Evolutionary conservation across 2,113 vertebrate genomes (phyloP).

Genomic region (Seriola aureovittata): DNA sequence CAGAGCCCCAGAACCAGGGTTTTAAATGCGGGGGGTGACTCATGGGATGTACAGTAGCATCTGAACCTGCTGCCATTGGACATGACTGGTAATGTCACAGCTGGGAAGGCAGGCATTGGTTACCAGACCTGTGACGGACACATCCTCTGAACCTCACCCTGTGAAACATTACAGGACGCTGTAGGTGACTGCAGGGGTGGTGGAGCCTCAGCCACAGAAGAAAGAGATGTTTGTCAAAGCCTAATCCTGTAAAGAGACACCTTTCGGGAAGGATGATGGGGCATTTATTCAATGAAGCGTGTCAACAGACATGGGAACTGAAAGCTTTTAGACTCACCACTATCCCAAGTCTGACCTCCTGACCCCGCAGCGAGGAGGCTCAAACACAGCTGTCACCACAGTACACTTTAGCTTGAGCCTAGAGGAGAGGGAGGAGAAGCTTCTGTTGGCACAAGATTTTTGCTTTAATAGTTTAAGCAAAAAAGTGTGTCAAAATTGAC

Average conservation of each 20-base stretch:
- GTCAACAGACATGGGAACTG: slow-evolving; percentile 70
- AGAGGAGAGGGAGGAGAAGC: not conserved
- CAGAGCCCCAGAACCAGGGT: slow-evolving; percentile 29
- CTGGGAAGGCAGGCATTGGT: slow-evolving; percentile 79
- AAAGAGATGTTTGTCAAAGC: slow-evolving; percentile 78
- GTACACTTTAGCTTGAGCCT: not conserved
- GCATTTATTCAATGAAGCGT: slow-evolving; percentile 83
- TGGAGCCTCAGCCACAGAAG: slow-evolving; percentile 37
- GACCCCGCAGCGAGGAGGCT: slow-evolving; percentile 49
- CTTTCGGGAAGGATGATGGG: slow-evolving; percentile 73
- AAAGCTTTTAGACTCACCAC: slow-evolving; percentile 63
- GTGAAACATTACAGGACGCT: slow-evolving; percentile 31
- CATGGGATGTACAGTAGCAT: slow-evolving; percentile 68
- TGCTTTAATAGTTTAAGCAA: not conserved
- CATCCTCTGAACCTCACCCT: slow-evolving; percentile 33
- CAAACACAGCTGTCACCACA: slow-evolving; percentile 84
- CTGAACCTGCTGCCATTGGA: slow-evolving; percentile 81
- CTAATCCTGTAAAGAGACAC: slow-evolving; percentile 85
- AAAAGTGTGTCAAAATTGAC: slow-evolving; percentile 7
- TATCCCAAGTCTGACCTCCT: slow-evolving; percentile 64
- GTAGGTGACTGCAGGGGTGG: slow-evolving; percentile 32
- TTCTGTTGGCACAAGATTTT: slow-evolving; percentile 12
- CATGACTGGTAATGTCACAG: slow-evolving; percentile 71
- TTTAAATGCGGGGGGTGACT: slow-evolving; percentile 75
- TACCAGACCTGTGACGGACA: slow-evolving; percentile 48